Base-by-base conservation (phyloP, 2,888 invertebrate species). In the Netelia fuscicornis region DNA sequence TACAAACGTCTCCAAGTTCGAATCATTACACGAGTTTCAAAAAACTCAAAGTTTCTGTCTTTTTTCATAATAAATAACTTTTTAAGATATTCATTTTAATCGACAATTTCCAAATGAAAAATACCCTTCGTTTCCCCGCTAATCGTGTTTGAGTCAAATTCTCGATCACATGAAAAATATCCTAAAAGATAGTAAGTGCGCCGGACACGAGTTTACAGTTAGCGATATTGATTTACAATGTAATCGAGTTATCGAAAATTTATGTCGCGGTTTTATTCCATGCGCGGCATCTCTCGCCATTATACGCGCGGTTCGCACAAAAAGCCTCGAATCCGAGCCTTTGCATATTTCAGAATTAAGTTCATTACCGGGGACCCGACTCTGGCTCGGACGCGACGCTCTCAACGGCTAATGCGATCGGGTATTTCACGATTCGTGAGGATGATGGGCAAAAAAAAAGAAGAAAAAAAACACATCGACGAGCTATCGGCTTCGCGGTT, bases 291-390 rank as follows among this genome's bases (percentile, higher is more conserved):
- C 48, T 17, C 48, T 48, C 25, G 44, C 44, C 8, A 17, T 54
- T 64, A 1, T 23, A 13, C 17, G 54, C 37, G 58, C 48, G 25
- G 44, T 62, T 25, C 17, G 30, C 58, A 62, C 23, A 48, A 64
- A n/a, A 65, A 23, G n/a, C 8, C 37, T 60, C 20, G 10, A 17
- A 67, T 17, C 1, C 25, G 62, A 48, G 48, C 42, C 62, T 58
- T 76, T 81, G 72, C 65, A 81, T 80, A 80, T 77, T 81, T 84
- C 62, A 81, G 65, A 56, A 84, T 81, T 81, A 84, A 62, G 54
- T 74, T 77, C 10, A 23, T 48, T 56, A 42, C 13, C 42, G 62
- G 20, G 23, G 60, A 13, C 23, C 37, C 60, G 17, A 42, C 23
- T 65, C 60, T 20, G 23, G 58, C 56, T n/a, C 17, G 11, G 58